phyloP scores from a whole-genome alignment of 2,113 vertebrate species.

The Pterocles burchelli region DNA sequence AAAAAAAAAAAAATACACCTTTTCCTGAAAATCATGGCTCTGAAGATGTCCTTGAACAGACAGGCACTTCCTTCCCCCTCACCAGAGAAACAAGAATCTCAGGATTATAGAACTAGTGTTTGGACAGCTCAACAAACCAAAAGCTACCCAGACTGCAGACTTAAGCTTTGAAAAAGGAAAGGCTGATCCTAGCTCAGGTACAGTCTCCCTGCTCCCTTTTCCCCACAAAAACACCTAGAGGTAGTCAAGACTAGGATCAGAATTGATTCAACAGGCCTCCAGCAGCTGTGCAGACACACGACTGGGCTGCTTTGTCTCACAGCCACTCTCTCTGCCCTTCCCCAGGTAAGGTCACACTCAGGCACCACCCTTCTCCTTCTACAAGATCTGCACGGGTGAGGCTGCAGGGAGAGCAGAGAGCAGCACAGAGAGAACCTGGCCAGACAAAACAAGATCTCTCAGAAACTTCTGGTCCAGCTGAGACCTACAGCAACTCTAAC shows the following conservation, averaged over 20 bases:
- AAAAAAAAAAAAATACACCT: neutral
- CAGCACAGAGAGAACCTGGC: neutral
- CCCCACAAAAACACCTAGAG: neutral
- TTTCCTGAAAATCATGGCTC: neutral
- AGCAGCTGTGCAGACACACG: neutral
- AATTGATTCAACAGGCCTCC: neutral
- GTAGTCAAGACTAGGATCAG: neutral
- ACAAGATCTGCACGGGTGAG: neutral
- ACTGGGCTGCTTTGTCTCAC: neutral
- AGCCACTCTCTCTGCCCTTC: neutral
- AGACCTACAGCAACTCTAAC: neutral
- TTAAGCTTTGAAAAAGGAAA: neutral
- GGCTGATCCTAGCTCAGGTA: neutral
- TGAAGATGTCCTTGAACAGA: neutral
- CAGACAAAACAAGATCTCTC: neutral
- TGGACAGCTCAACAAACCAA: neutral
- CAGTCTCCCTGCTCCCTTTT: neutral
- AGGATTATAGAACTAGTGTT: fast-evolving
- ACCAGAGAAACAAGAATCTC: neutral
- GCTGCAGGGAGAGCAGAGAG: neutral
- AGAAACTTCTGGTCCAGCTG: neutral
- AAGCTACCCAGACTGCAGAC: neutral
- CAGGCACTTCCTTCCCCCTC: neutral
- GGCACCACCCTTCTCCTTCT: neutral
- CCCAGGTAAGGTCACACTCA: neutral